These are phyloP conservation scores for Labeo catla DNA, from an alignment of 2,113 vertebrate genomes.

Conservation along the genomic window DNA sequence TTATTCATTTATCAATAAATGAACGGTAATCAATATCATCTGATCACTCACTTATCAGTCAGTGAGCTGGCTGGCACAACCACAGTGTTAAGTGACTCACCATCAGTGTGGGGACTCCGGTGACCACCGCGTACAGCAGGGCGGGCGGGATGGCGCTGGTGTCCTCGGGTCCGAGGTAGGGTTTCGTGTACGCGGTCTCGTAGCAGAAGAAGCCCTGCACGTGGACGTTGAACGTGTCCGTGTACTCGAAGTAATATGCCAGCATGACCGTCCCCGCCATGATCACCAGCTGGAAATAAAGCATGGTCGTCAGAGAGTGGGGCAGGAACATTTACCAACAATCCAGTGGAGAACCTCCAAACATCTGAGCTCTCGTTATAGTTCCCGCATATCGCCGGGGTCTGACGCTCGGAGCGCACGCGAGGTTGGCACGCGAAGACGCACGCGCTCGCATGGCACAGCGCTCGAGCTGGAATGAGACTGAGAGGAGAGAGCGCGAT, in stretches of 20 bases:
- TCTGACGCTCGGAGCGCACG: constrained; percentile 40
- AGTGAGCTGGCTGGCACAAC: neutral
- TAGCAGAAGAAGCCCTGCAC: constrained; percentile 97
- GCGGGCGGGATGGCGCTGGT: constrained; percentile 89
- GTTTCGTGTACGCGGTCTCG: constrained; percentile 91
- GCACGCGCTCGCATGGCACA: constrained; percentile 57
- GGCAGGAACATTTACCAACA: constrained; percentile 68
- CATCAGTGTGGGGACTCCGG: constrained; percentile 88
- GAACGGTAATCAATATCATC: neutral
- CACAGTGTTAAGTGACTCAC: constrained; percentile 77
- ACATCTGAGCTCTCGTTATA: constrained; percentile 34
- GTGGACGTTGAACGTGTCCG: constrained; percentile 94
- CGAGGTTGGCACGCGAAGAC: constrained; percentile 13
- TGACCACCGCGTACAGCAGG: constrained; percentile 88
- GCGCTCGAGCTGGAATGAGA: constrained; percentile 43
- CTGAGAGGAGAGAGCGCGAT: constrained; percentile 30
- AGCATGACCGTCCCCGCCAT: constrained; percentile 98
- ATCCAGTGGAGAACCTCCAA: constrained; percentile 51
- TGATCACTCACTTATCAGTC: neutral
- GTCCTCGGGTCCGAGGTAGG: constrained; percentile 93
- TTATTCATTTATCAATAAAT: neutral
- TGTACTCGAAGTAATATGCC: constrained; percentile 97
- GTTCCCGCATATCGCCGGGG: constrained; percentile 53
- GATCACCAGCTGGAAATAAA: constrained; percentile 99
- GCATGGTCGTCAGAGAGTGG: constrained; percentile 81